Evolutionary conservation across 1,140 invertebrate species (phyloP), one percentile per base, ranked within the genome.

Genomic region (Stegodyphus mimosarum): DNA sequence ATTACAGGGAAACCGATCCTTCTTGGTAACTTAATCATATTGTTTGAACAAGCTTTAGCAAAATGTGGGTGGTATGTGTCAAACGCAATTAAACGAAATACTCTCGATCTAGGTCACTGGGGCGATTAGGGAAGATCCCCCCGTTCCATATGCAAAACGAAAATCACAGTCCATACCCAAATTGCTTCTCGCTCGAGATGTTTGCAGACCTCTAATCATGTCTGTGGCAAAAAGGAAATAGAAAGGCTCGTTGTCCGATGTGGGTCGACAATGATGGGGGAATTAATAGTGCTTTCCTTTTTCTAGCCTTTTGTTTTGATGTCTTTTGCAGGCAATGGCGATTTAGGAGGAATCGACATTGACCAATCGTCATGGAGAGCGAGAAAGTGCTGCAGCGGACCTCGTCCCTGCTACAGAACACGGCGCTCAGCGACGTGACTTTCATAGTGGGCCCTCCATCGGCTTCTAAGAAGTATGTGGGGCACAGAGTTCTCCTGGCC

Each of bases 401-500:
- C 10, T 87, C 87, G 53, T 87, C 87, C 48, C 84, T 89, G 15
- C 86, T 89, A 11, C 88, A 89, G 87, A 89, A 89, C 81, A 89
- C 89, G 50, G 87, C 88, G 18, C 88, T 89, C 48, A 89, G 89
- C 33, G 89, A 89, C 66, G 89, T 89, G 11, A 89, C 89, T 15
- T 89, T 89, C 88, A 89, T 89, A 63, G 89, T 89, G 15, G 89
- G 89, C 0, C 89, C 89, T 11, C 88, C 88, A 6, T 83, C 87
- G 50, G 87, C 89, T 18, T 88, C 89, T 4, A 88, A 89, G 75
- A 88, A 89, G 53, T 89, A 89, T 87, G 89, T 89, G 18, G 89
- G 89, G n/a, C 89, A 89, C 74, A 88, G 89, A 52, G 89, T 89
- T 0, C 84, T 89, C 33, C 73, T 89, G 74, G 89, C 89, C 17